Evolutionary conservation across 2,113 vertebrate species (phyloP).

Genomic region (Colius striatus): DNA sequence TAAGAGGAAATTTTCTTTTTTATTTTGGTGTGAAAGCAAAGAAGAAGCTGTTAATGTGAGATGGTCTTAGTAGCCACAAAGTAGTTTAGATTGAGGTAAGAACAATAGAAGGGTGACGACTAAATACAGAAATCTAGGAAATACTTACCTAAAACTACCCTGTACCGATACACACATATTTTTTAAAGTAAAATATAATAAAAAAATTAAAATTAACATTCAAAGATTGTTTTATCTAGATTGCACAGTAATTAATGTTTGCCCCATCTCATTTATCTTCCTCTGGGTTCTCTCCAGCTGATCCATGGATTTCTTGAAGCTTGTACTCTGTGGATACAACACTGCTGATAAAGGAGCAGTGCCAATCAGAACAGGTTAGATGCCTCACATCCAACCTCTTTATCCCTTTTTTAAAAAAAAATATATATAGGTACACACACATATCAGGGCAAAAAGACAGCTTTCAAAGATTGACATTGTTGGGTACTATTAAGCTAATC

Average conservation of each 20-base stretch:
- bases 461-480: neutral
- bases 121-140: neutral
- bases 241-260: neutral
- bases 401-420: too few relatives aligned
- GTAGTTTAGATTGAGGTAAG: neutral
- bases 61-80: neutral
- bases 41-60: neutral
- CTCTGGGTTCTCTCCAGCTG: neutral
- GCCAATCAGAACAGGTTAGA: neutral
- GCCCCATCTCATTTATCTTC: neutral
- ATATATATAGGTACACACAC: neutral
- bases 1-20: slow-evolving; percentile 14
- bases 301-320: neutral
- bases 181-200: neutral
- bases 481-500: neutral
- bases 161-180: neutral
- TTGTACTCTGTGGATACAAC: neutral
- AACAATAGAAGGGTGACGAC: neutral
- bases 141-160: neutral
- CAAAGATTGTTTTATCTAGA: neutral
- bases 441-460: neutral
- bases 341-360: neutral
- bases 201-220: neutral
- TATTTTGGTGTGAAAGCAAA: neutral
- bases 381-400: neutral